phyloP scores from a whole-genome alignment of 2,797 vertebrate species.

The Cheirogaleus major region DNA sequence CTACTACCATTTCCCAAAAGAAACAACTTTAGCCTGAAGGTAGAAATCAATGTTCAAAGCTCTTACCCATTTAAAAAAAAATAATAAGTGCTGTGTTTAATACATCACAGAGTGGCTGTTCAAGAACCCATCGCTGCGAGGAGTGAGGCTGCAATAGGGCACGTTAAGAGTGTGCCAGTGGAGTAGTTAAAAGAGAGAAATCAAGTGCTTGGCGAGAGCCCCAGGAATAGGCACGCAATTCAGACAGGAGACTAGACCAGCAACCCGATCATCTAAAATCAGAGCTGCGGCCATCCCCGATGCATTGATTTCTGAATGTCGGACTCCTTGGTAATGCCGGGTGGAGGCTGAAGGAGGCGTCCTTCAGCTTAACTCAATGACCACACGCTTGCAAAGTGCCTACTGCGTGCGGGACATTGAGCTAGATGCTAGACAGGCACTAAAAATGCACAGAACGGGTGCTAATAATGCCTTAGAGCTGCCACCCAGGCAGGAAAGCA shows the following conservation, averaged over 20 bases:
- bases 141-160: fast-evolving
- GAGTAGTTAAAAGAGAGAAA: neutral
- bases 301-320: fast-evolving
- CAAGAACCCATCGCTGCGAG: neutral
- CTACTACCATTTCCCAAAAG: constrained; percentile 69
- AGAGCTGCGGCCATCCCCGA: fast-evolving
- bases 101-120: neutral
- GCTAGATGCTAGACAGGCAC: fast-evolving
- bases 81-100: constrained; percentile 75
- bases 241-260: neutral
- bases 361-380: fast-evolving
- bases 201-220: fast-evolving
- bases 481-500: fast-evolving
- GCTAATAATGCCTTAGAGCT: fast-evolving
- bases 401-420: neutral
- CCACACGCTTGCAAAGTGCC: fast-evolving
- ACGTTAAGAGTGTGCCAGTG: neutral
- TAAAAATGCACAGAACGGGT: fast-evolving
- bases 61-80: constrained; percentile 66
- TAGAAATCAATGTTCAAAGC: constrained; percentile 81
- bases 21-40: constrained; percentile 72
- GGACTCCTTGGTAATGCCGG: neutral
- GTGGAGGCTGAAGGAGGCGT: fast-evolving
- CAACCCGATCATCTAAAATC: fast-evolving
- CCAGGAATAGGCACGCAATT: fast-evolving